These are phyloP conservation scores for Pogonus chalceus DNA, from an alignment of 1,140 invertebrate species.

Conservation along the genomic window DNA sequence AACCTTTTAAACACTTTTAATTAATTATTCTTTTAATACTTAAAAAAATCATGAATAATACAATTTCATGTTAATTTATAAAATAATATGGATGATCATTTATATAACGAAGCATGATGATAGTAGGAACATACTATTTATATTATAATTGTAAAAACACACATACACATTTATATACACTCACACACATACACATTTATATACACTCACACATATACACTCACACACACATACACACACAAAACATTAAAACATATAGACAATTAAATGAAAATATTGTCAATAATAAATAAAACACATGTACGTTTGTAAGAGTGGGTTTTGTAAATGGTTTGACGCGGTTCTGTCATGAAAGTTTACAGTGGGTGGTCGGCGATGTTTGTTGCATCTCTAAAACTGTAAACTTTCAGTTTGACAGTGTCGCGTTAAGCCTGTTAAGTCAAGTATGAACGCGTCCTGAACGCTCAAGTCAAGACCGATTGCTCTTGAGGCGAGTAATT, in stretches of 20 bases:
- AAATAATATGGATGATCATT: too few species aligned
- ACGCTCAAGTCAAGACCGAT: background rate
- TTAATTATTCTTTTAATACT: too few species aligned
- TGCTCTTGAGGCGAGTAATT: conserved; percentile 40
- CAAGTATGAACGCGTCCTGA: background rate
- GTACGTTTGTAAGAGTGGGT: background rate
- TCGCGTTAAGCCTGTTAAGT: background rate
- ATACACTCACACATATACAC: background rate
- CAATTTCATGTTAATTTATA: too few species aligned
- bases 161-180: background rate
- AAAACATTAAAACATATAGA: background rate
- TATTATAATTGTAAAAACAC: background rate
- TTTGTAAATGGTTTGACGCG: conserved; percentile 9
- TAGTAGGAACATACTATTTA: background rate
- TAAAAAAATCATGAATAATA: too few species aligned
- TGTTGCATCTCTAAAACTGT: too few species aligned
- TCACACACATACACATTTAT: background rate
- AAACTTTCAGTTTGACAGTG: background rate
- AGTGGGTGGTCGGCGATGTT: too few species aligned
- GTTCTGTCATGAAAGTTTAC: too few species aligned
- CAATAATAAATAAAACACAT: background rate
- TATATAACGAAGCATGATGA: too few species aligned
- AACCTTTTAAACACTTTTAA: too few species aligned
- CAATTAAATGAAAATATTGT: background rate
- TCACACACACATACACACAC: background rate